Percentiles rank a stretch among this genome's conserved stretches.
phyloP scores from a whole-genome alignment of 2,113 vertebrate genomes.

The Sturnus vulgaris region DNA sequence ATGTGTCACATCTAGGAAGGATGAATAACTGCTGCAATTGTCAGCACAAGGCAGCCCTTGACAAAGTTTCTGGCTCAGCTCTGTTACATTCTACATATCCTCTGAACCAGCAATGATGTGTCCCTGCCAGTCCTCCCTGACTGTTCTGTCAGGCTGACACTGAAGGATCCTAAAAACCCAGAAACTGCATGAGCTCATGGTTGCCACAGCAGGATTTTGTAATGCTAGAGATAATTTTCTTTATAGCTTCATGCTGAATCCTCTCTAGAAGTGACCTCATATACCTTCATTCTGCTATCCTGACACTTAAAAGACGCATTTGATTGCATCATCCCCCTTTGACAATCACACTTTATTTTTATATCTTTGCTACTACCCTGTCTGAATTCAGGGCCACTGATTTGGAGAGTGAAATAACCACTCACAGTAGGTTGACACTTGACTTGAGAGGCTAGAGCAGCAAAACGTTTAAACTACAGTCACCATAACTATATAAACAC shows the following conservation, averaged over 20 bases:
- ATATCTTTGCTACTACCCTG: constrained; percentile 15
- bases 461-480: constrained; percentile 23
- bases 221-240: neutral
- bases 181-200: neutral
- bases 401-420: neutral
- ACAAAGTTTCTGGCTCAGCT: neutral
- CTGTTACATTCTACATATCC: neutral
- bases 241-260: neutral
- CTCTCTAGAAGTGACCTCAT: neutral
- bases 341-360: neutral
- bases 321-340: neutral
- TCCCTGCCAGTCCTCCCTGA: neutral
- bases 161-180: neutral
- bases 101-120: neutral
- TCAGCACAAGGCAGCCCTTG: neutral
- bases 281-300: neutral
- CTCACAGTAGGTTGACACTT: constrained; percentile 22
- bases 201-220: neutral
- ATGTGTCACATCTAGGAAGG: neutral
- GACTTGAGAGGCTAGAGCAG: neutral
- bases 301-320: neutral
- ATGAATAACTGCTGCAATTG: neutral
- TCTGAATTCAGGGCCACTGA: constrained; percentile 10
- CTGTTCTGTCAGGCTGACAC: neutral
- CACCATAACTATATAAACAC: constrained; percentile 41